A percentile compares a stretch with the other conserved stretches of the same genome.
phyloP scores from a whole-genome alignment of 2,113 vertebrate genomes.

The Gallinago paraguaiae region DNA sequence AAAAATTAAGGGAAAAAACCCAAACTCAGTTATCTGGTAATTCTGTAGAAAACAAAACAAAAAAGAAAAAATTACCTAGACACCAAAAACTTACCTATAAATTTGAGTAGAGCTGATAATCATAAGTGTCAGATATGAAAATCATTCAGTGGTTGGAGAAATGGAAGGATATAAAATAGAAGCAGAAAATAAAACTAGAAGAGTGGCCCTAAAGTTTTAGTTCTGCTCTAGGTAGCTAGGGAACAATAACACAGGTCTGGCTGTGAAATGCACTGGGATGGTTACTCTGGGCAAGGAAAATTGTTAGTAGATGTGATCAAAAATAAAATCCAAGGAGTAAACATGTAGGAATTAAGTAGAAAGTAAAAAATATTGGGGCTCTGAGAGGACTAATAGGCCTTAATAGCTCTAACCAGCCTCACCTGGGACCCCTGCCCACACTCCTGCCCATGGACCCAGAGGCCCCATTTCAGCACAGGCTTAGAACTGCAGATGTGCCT shows the following conservation, averaged over 20 bases:
- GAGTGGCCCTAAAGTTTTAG: not conserved
- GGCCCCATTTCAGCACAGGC: not conserved
- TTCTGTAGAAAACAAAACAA: not conserved
- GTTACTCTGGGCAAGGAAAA: not conserved
- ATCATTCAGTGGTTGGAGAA: not conserved
- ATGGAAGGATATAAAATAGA: not conserved
- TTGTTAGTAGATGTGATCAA: not conserved
- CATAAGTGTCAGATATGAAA: not conserved
- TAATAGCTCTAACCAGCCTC: not conserved
- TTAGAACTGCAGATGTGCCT: not conserved
- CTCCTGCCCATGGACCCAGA: not conserved
- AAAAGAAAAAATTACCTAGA: not conserved
- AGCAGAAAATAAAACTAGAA: constrained; percentile 4
- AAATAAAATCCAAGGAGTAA: not conserved
- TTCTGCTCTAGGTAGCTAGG: not conserved
- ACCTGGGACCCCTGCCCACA: not conserved
- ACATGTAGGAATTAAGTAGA: not conserved
- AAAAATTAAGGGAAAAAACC: rapidly evolving
- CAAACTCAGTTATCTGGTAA: not conserved
- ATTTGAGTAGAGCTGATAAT: not conserved
- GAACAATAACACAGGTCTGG: not conserved
- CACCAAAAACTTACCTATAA: not conserved
- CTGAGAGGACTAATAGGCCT: not conserved
- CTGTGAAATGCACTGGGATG: not conserved
- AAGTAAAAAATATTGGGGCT: not conserved